A percentile compares a stretch with the other conserved stretches of the same genome.
These are phyloP conservation scores for Trichomycterus rosablanca DNA, from an alignment of 2,113 vertebrate species.

Conservation along the genomic window DNA sequence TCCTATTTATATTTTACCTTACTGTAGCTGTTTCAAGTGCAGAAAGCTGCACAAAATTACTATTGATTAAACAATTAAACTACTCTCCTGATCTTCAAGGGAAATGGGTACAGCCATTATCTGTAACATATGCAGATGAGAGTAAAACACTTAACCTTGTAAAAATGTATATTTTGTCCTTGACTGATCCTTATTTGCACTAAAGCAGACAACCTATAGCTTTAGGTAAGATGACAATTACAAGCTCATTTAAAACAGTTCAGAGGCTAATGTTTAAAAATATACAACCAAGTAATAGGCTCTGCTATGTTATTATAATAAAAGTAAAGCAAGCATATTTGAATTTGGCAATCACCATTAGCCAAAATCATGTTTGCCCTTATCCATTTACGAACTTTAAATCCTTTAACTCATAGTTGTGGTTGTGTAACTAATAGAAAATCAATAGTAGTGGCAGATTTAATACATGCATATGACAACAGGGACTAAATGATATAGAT, in stretches of 20 bases:
- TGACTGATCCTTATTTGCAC: slow-evolving; percentile 24
- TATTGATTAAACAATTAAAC: slow-evolving; percentile 40
- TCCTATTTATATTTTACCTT: too few species aligned
- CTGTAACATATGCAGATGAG: slow-evolving; percentile 38
- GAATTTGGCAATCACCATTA: too few species aligned
- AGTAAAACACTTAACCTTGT: slow-evolving; percentile 42
- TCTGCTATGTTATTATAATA: neutral
- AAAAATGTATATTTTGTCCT: slow-evolving; percentile 40
- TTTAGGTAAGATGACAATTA: neutral
- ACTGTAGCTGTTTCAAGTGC: slow-evolving; percentile 29
- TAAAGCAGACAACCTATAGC: neutral
- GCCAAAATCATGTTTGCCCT: too few species aligned
- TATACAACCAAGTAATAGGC: neutral
- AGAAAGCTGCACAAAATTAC: slow-evolving; percentile 30
- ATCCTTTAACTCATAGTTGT: slow-evolving; percentile 19
- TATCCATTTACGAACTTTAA: neutral
- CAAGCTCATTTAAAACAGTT: neutral
- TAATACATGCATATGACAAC: slow-evolving; percentile 34
- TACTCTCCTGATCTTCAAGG: slow-evolving; percentile 30
- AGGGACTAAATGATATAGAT: slow-evolving; percentile 37
- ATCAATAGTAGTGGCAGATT: slow-evolving; percentile 34
- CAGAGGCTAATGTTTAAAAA: neutral
- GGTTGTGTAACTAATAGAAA: slow-evolving; percentile 33
- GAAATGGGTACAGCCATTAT: slow-evolving; percentile 34
- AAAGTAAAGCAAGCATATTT: too few species aligned